Evolutionary conservation across 2,797 vertebrate species (phyloP).

Genomic region (Darevskia mixta): DNA sequence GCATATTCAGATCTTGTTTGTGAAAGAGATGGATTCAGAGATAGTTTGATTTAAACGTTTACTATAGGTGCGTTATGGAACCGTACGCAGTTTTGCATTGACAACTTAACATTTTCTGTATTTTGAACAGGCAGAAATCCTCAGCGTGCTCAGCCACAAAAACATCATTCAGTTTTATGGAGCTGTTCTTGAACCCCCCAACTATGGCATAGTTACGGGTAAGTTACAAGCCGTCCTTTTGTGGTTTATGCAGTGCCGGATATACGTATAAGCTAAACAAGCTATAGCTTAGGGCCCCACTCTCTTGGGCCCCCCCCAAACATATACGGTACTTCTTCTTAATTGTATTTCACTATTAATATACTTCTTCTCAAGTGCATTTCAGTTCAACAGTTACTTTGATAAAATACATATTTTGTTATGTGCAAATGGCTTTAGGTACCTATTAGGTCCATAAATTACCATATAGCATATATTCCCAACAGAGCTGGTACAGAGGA

Average conservation of each 20-base stretch:
- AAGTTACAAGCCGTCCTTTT: conserved; percentile 69
- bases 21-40: background rate
- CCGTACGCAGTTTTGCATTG: conserved; percentile 27
- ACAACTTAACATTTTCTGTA: conserved; percentile 46
- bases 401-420: no score
- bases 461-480: no score
- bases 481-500: no score
- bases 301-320: no score
- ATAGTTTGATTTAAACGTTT: conserved; percentile 17
- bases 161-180: conserved; percentile 99
- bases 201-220: conserved; percentile 99
- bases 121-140: conserved; percentile 92
- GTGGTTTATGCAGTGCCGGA: background rate
- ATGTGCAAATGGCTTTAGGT: no score
- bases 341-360: no score
- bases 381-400: no score
- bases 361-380: no score
- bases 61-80: background rate
- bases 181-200: conserved; percentile 92
- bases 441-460: no score
- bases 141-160: conserved; percentile 97
- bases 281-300: no score
- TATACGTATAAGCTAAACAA: no score
- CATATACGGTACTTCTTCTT: no score
- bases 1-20: background rate